Base-by-base conservation (phyloP, 2,797 vertebrate species). In the Liasis olivaceus region DNA sequence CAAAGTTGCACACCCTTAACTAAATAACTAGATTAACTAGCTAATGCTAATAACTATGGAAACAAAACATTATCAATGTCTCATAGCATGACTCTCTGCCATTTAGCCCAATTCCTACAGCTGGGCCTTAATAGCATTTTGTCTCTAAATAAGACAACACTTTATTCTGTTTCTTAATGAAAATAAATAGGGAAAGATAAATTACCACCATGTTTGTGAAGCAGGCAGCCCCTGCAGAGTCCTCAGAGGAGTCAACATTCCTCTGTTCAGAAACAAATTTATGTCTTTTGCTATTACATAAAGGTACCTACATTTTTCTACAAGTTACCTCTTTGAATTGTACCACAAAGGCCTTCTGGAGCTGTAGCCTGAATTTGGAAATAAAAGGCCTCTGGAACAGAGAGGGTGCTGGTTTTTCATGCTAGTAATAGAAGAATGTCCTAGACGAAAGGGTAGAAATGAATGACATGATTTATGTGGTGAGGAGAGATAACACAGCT, bases 241-340 rank as follows among this genome's bases (percentile, higher is more conserved):
- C 88, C 4, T 26, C 28, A 15, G 12, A 42, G 91, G 36, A 28
- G 13, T 72, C 51, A 87, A 22, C 72, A 58, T 90, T 90, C 63
- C 5, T 1, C 59, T 93, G 89, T 94, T 60, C 91, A 12, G 31
- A 24, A 84, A 88, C 69, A 91, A 91, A 56, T 62, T 15, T 28
- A 85, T 58, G 90, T 91, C 66, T 92, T 63, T 5, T 86, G 58
- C 2, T 1, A 0, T 93, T 94, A 93, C 3, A 51, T 93, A 94
- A 93, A 72, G 11, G 88, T 87, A 72, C 85, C 92, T n/a, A 64
- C 5, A 0, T 77, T 91, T 92, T 47, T 91, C 93, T 95, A 81
- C 89, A 88, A 72, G 88, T 51, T 91, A 58, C 94, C 93, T 95
- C 93, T 95, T 93, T 91, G 89, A 93, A 93, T 90, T 63, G 89